Percentiles rank a stretch among this genome's conserved stretches.
phyloP scores from a whole-genome alignment of 2,888 invertebrate species.

The Melieria picta region DNA sequence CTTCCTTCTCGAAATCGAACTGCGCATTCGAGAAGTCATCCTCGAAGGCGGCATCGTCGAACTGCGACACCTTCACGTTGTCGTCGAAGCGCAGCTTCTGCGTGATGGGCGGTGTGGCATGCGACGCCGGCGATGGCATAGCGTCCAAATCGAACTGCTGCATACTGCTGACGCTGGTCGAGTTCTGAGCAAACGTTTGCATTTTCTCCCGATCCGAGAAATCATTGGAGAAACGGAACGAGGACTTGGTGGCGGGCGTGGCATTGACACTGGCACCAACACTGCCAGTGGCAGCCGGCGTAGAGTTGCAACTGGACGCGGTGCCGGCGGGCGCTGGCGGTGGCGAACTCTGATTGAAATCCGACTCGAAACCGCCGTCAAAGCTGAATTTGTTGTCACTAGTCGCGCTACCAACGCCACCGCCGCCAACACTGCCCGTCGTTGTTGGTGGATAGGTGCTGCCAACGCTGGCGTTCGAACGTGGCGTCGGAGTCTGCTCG shows the following conservation, averaged over 20 bases:
- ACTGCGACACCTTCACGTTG: conserved; percentile 72
- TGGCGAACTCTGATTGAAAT: conserved; percentile 63
- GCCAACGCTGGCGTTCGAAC: conserved; percentile 58
- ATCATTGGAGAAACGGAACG: conserved; percentile 72
- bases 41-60: conserved; percentile 65
- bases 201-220: conserved; percentile 66
- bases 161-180: conserved; percentile 37
- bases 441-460: conserved; percentile 39
- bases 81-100: conserved; percentile 73
- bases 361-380: conserved; percentile 65
- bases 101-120: conserved; percentile 50
- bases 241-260: conserved; percentile 57
- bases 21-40: conserved; percentile 71
- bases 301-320: conserved; percentile 60
- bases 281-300: conserved; percentile 50
- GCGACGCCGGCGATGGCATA: conserved; percentile 42
- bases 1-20: conserved; percentile 65
- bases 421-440: conserved; percentile 43
- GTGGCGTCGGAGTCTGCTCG: conserved; percentile 61
- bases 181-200: conserved; percentile 38
- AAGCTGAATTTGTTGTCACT: conserved; percentile 60
- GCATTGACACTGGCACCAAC: conserved; percentile 45
- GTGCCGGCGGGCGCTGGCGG: conserved; percentile 56
- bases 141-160: conserved; percentile 50
- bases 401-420: conserved; percentile 30